A percentile compares a stretch with the other conserved stretches of the same genome.
Evolutionary conservation across 1,140 invertebrate genomes (phyloP).

Genomic region (Musca domestica): DNA sequence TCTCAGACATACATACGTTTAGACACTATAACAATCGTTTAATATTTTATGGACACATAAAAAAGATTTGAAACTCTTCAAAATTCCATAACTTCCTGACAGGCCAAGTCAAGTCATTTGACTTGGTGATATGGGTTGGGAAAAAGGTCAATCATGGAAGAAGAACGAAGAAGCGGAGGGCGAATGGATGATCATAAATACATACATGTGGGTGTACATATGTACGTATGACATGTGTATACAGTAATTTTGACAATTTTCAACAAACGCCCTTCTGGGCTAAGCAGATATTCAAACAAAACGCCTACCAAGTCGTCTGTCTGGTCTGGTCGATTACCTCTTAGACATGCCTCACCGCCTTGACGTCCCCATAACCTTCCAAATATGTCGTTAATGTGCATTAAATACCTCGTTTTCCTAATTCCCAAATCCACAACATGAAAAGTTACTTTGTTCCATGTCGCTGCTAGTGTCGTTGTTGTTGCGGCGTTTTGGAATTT

Average conservation of each 20-base stretch:
- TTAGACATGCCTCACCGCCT: neutral
- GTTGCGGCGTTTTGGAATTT: no score
- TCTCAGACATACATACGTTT: no score
- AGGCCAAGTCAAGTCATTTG: neutral
- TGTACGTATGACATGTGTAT: no score
- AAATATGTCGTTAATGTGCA: constrained; percentile 9
- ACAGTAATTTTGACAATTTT: constrained; percentile 17
- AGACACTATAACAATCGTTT: no score
- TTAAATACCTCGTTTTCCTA: neutral
- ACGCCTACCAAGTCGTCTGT: constrained; percentile 8
- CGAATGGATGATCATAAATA: no score
- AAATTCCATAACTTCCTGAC: no score
- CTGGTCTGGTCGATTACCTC: neutral
- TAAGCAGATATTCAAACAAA: constrained; percentile 8
- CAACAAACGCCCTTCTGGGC: neutral
- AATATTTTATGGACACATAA: no score
- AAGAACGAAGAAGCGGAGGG: no score
- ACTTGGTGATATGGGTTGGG: neutral
- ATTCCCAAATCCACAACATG: neutral
- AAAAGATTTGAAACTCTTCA: no score
- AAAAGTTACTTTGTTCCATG: no score
- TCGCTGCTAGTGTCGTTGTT: no score
- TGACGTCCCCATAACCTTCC: neutral
- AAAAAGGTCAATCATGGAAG: constrained; percentile 1
- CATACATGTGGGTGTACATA: no score